Base-by-base conservation (phyloP, 2,797 vertebrate genomes). In the Lerista edwardsae region DNA sequence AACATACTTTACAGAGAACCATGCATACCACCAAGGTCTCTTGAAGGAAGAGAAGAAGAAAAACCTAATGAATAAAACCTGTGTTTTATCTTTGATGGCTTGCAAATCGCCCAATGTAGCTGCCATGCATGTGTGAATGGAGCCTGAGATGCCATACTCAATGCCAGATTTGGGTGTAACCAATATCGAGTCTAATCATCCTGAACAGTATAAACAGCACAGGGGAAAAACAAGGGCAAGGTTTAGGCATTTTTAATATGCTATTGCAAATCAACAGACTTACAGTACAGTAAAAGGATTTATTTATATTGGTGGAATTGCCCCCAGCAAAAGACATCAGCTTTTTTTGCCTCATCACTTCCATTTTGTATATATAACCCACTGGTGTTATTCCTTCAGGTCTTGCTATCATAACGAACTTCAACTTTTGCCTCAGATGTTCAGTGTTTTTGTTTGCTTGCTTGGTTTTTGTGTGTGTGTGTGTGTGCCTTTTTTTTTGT, bases 361-460 rank as follows among this genome's bases (percentile, higher is more conserved):
- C 44, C 39, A 4, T 8, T 86, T 31, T 64, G 6, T 17, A 79
- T 31, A 41, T 41, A 85, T 67, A 57, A 61, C 8, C 21, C 59
- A 61, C 6, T 61, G 73, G 27, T 74, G 17, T 11, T 3, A 1
- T 71, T 87, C 67, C 65, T 68, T 71, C 71, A 72, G 27, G 57
- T 84, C 65, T 84, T 64, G 15, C 76, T n/a, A 25, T 59, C 80
- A 51, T 77, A 81, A 82, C 11, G 83, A 36, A 44, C 83, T n/a
- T 80, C 17, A 31, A 76, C 80, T 88, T 75, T 44, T 83, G 61
- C 25, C 55, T 76, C 76, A 72, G 68, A 17, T 11, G 29, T 64
- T 36, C 1, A 0, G 14, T 85, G 41, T 61, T 57, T 41, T 21
- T 12, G 67, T 21, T 44, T 55, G 14, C 19, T 55, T 15, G 15